A percentile compares a stretch with the other conserved stretches of the same genome.
Conservation (phyloP, 2,113 vertebrate species). For the Phalacrocorax carbo region DNA sequence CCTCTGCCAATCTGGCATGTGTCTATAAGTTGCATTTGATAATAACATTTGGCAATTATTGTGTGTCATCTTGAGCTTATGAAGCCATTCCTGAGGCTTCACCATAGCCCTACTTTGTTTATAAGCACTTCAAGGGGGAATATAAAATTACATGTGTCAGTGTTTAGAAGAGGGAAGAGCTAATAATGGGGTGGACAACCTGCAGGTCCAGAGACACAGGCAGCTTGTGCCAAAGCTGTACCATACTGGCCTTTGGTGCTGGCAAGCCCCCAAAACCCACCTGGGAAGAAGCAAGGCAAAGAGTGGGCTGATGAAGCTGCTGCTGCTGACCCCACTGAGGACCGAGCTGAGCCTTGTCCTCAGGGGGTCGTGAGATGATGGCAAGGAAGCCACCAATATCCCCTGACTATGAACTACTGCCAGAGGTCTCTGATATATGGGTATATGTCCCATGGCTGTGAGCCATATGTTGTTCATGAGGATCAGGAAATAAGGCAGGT, state of each 20-base stretch:
- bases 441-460: not conserved
- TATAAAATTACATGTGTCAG: not conserved
- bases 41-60: not conserved
- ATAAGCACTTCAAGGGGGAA: not conserved
- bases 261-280: not conserved
- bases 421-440: not conserved
- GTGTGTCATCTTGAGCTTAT: not conserved
- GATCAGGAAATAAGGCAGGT: not conserved
- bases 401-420: not conserved
- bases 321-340: fast-evolving
- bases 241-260: not conserved
- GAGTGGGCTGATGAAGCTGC: not conserved
- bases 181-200: not conserved
- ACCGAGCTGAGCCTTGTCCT: not conserved
- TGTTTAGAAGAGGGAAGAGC: not conserved
- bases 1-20: not conserved
- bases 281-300: not conserved
- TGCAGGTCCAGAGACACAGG: not conserved
- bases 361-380: not conserved
- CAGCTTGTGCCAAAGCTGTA: not conserved
- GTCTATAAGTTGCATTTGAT: not conserved
- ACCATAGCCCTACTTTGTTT: not conserved
- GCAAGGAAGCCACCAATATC: not conserved
- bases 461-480: not conserved
- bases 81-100: not conserved